phyloP scores from a whole-genome alignment of 2,113 vertebrate genomes.

The Circaetus gallicus region DNA sequence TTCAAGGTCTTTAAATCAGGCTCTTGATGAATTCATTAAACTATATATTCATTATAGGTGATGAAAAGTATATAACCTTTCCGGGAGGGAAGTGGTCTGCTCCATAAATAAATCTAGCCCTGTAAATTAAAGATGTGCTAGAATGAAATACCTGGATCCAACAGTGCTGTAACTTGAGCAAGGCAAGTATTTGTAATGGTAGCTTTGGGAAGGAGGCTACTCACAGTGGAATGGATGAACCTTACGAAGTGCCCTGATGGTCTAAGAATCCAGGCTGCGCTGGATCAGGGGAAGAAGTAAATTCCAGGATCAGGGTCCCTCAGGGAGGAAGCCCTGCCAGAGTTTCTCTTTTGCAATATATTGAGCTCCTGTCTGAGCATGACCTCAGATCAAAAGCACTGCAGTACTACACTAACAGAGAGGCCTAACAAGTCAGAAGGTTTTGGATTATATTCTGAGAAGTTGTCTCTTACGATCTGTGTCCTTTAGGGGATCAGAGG shows the following conservation, averaged over 20 bases:
- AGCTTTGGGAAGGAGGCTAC: neutral
- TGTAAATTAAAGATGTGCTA: slow-evolving; percentile 25
- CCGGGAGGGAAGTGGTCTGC: neutral
- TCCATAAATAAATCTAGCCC: neutral
- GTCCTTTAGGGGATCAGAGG: neutral
- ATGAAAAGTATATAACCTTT: slow-evolving; percentile 36
- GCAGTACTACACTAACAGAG: neutral
- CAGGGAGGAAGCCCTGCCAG: neutral
- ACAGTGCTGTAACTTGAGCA: neutral
- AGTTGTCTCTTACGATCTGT: neutral
- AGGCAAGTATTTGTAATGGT: neutral
- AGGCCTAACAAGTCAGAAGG: neutral
- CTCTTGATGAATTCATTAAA: slow-evolving; percentile 29
- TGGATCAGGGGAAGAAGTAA: neutral
- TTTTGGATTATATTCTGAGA: neutral
- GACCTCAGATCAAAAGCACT: neutral
- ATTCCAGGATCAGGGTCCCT: neutral
- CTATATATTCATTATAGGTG: slow-evolving; percentile 13
- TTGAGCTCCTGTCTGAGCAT: neutral
- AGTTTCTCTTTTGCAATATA: neutral
- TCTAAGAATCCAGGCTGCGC: neutral
- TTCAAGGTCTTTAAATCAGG: slow-evolving; percentile 3
- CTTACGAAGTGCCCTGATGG: neutral
- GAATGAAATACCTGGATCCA: neutral
- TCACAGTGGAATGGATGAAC: neutral